Evolutionary conservation across 2,888 invertebrate species (phyloP).

Genomic region (Meandrusa payeni): DNA sequence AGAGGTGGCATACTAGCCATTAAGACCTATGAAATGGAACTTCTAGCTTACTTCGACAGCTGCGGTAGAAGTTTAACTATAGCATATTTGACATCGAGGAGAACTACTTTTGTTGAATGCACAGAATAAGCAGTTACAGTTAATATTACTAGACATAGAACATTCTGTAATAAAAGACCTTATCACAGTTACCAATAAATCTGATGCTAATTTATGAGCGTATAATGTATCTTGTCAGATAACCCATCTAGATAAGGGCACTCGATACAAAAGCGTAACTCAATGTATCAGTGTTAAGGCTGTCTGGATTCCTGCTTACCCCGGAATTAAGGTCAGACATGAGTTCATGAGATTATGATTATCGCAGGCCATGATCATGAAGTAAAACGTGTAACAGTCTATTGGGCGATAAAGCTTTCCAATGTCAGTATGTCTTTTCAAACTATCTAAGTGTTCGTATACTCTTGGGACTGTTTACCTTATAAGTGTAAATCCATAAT

Average conservation of each 20-base stretch:
- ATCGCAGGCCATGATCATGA: constrained; percentile 20
- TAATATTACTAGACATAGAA: too few species aligned
- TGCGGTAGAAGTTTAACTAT: too few species aligned
- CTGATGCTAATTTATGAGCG: constrained; percentile 14
- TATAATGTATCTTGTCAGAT: constrained; percentile 13
- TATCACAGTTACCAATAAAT: constrained; percentile 19
- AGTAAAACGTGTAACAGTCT: constrained; percentile 15
- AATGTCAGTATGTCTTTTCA: background rate
- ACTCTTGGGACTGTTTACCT: too few species aligned
- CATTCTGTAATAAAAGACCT: too few species aligned
- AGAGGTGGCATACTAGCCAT: too few species aligned
- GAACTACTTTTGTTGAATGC: too few species aligned
- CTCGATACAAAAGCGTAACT: constrained; percentile 19
- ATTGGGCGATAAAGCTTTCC: constrained; percentile 4
- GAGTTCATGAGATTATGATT: constrained; percentile 25
- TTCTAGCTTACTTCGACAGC: too few species aligned
- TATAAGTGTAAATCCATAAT: too few species aligned
- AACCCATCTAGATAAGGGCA: constrained; percentile 21
- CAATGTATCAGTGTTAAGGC: constrained; percentile 23
- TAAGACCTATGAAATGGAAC: too few species aligned
- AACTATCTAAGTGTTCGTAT: too few species aligned
- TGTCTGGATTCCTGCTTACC: constrained; percentile 22
- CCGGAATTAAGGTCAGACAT: constrained; percentile 25
- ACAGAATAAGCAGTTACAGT: too few species aligned
- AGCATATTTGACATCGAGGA: too few species aligned